Evolutionary conservation across 2,797 vertebrate species (phyloP).

Genomic region (Muscicapa striata): DNA sequence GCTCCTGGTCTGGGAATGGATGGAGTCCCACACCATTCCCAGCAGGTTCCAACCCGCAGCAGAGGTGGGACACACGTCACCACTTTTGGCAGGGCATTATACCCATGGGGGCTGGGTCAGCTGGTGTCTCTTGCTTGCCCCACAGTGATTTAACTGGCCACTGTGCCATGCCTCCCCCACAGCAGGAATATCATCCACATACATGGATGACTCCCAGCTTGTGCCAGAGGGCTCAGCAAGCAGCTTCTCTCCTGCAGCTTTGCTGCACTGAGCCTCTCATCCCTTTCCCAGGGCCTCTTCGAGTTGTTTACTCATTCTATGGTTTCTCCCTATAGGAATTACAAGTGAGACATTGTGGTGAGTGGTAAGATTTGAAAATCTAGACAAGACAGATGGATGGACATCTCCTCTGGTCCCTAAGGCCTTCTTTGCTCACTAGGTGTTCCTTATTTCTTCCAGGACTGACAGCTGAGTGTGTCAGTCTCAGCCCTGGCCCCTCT

Average conservation of each 20-base stretch:
- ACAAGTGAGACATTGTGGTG: not conserved
- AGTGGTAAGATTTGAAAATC: slow-evolving; percentile 8
- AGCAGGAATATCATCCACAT: not conserved
- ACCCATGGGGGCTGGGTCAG: not conserved
- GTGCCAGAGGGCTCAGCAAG: not conserved
- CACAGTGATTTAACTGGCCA: fast-evolving
- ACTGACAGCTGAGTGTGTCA: not conserved
- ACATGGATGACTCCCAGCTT: not conserved
- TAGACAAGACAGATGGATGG: not conserved
- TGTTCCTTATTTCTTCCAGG: not conserved
- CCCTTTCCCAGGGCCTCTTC: slow-evolving; percentile 26
- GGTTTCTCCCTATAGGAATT: slow-evolving; percentile 6
- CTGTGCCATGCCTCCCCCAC: not conserved
- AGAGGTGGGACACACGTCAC: not conserved
- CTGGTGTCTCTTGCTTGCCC: not conserved
- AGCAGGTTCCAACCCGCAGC: not conserved
- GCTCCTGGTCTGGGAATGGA: not conserved
- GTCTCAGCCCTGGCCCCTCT: not conserved
- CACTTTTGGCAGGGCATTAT: not conserved
- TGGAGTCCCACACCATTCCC: not conserved
- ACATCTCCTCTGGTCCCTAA: not conserved
- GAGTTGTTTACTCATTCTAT: slow-evolving; percentile 14
- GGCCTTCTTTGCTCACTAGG: not conserved
- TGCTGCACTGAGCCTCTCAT: not conserved
- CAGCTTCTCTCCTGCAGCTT: not conserved